These are phyloP conservation scores for Odontesthes bonariensis DNA, from an alignment of 2,113 vertebrate species.

Conservation along the genomic window DNA sequence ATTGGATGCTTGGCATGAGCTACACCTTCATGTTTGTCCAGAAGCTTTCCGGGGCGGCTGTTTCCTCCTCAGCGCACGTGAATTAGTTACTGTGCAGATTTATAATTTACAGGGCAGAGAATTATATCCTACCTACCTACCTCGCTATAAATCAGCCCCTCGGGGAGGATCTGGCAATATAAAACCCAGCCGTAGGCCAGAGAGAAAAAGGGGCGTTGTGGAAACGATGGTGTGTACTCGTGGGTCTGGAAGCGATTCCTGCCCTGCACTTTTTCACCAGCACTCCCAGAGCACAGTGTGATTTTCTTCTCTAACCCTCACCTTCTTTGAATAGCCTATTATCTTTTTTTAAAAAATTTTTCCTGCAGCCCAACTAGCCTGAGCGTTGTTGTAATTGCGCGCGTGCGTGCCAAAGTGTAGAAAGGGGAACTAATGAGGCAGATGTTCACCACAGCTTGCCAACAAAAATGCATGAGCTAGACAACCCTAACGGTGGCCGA, in stretches of 20 bases:
- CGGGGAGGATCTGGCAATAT: constrained; percentile 48
- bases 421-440: constrained; percentile 32
- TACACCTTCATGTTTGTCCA: constrained; percentile 53
- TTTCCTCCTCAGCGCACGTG: constrained; percentile 19
- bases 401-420: constrained; percentile 51
- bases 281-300: background rate
- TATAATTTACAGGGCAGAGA: constrained; percentile 37
- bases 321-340: background rate
- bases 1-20: constrained; percentile 58
- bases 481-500: constrained; percentile 5
- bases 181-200: constrained; percentile 67
- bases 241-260: constrained; percentile 35
- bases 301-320: background rate
- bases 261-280: background rate
- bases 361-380: constrained; percentile 27
- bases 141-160: constrained; percentile 27
- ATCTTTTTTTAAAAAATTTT: too few species aligned
- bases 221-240: constrained; percentile 42
- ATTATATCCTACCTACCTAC: background rate
- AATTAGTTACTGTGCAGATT: constrained; percentile 25
- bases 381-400: constrained; percentile 21
- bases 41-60: constrained; percentile 31
- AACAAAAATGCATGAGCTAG: constrained; percentile 21
- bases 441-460: constrained; percentile 49
- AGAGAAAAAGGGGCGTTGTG: constrained; percentile 66